Percentiles rank a stretch among this genome's conserved stretches.
Evolutionary conservation across 2,888 invertebrate species (phyloP).

Genomic region (Protodeltote pygarga): DNA sequence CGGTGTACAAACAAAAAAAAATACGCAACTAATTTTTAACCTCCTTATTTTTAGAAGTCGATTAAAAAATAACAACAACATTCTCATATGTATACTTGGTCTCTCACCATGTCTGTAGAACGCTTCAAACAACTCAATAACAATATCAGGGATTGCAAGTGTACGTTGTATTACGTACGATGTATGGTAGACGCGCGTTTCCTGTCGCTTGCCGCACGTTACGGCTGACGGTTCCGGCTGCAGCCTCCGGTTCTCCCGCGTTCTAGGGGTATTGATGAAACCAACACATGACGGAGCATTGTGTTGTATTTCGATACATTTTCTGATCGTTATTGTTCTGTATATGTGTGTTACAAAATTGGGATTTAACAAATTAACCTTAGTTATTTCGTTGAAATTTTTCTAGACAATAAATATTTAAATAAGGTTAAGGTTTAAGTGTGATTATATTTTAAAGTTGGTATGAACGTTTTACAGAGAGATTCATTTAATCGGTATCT

Average conservation of each 20-base stretch:
- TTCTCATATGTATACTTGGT: neutral
- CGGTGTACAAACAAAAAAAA: no score
- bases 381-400: no score
- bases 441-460: no score
- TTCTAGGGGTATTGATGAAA: conserved; percentile 47
- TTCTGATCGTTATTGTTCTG: conserved; percentile 18
- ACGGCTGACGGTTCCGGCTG: conserved; percentile 73
- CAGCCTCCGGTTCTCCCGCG: conserved; percentile 58
- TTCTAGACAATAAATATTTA: no score
- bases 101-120: neutral
- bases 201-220: conserved; percentile 61
- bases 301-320: conserved; percentile 27
- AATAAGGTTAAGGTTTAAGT: neutral
- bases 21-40: no score
- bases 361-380: no score
- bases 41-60: no score
- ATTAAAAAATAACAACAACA: conserved; percentile 3
- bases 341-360: conserved; percentile 1
- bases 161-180: conserved; percentile 6
- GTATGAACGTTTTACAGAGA: no score
- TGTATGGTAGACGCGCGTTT: conserved; percentile 46
- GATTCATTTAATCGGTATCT: no score
- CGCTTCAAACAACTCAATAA: conserved; percentile 1
- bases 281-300: conserved; percentile 28
- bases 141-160: conserved; percentile 13